These are phyloP conservation scores for Sebastes ruberrimus DNA, from an alignment of 2,797 vertebrate species.

Conservation along the genomic window DNA sequence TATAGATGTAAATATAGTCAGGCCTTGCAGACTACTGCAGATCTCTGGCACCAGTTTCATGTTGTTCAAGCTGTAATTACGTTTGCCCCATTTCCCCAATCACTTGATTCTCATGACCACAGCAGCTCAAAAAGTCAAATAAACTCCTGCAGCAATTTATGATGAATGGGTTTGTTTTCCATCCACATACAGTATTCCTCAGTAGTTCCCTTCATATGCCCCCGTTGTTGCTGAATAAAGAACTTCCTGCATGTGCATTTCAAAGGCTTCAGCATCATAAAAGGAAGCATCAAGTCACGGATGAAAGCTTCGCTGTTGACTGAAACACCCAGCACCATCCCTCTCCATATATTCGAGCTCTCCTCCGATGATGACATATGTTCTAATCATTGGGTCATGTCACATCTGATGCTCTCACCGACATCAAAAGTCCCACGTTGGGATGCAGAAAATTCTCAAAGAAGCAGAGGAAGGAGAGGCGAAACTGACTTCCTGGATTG, in stretches of 20 bases:
- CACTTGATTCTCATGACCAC: conserved; percentile 18
- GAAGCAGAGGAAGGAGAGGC: conserved; percentile 47
- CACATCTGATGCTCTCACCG: conserved; percentile 56
- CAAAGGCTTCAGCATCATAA: conserved; percentile 62
- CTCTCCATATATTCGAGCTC: conserved; percentile 28
- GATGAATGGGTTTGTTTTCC: neutral
- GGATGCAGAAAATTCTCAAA: conserved; percentile 58
- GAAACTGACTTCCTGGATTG: conserved; percentile 54
- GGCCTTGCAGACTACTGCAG: neutral
- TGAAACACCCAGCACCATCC: conserved; percentile 47
- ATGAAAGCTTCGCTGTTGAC: conserved; percentile 67
- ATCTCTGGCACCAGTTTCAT: neutral
- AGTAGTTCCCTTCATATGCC: conserved; percentile 15
- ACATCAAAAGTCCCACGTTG: conserved; percentile 71
- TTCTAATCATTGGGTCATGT: conserved; percentile 73
- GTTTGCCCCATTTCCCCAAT: conserved; percentile 6
- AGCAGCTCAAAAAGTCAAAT: conserved; percentile 28
- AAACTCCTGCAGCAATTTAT: conserved; percentile 17
- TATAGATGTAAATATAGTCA: neutral
- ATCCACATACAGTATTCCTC: conserved; percentile 16
- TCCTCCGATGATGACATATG: conserved; percentile 68
- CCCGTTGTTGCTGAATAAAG: conserved; percentile 30
- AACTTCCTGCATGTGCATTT: conserved; percentile 55
- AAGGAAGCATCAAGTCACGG: conserved; percentile 54
- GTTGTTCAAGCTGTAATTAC: neutral